These are phyloP conservation scores for Andrena chrysosceles DNA, from an alignment of 2,888 invertebrate genomes.

Conservation along the genomic window DNA sequence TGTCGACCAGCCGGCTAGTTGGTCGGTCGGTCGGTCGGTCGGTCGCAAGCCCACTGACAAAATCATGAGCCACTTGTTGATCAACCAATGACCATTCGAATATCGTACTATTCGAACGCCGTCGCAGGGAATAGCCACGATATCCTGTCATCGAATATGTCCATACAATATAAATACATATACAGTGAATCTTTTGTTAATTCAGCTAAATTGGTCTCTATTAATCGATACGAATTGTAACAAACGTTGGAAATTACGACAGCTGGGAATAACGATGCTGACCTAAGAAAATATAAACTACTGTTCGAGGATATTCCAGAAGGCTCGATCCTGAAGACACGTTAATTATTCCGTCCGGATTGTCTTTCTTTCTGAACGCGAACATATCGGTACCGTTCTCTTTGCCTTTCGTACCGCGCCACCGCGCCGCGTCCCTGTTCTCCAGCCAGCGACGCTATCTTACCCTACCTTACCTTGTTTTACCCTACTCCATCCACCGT, in stretches of 20 bases:
- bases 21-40: conserved; percentile 14
- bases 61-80: conserved; percentile 84
- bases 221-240: too few relatives aligned
- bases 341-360: conserved; percentile 66
- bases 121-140: conserved; percentile 64
- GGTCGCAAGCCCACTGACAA: conserved; percentile 77
- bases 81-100: conserved; percentile 77
- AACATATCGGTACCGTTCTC: neutral
- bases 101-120: conserved; percentile 64
- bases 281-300: conserved; percentile 54
- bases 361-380: conserved; percentile 5
- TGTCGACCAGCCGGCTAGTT: conserved; percentile 13
- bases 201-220: neutral
- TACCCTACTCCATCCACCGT: conserved; percentile 45
- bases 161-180: too few relatives aligned
- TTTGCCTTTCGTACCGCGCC: conserved; percentile 9
- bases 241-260: too few relatives aligned
- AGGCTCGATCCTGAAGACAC: conserved; percentile 63
- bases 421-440: conserved; percentile 40
- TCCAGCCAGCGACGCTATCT: conserved; percentile 43
- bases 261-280: neutral
- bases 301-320: conserved; percentile 61
- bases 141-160: neutral
- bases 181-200: neutral
- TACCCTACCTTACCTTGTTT: conserved; percentile 30